Base-by-base conservation (phyloP, 2,797 vertebrate species). In the Gephyroberyx darwinii region DNA sequence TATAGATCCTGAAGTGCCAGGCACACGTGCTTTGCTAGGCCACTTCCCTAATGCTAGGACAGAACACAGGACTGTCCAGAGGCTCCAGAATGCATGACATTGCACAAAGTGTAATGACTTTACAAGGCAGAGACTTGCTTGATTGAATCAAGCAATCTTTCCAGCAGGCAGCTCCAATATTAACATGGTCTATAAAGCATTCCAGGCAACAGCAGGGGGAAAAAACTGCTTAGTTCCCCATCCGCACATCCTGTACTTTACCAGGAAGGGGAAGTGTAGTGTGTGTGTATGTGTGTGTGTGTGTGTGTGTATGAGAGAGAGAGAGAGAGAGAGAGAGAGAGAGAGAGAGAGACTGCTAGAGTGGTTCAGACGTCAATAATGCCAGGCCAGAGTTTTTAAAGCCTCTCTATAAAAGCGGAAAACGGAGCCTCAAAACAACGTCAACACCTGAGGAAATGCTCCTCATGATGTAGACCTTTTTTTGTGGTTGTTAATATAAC, bases 21-120 rank as follows among this genome's bases (percentile, higher is more conserved):
- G 70, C 65, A 53, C 84, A 82, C 78, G 69, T 74, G 85, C 70
- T 79, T 72, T 1, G 41, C 69, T 72, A 69, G 80, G 89, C 86
- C 77, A 71, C 85, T 84, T 83, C 59, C 75, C 74, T 39, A 35
- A 69, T 69, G 64, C 73, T 41, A 31, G 73, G 71, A 70, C 43
- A 57, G 76, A 81, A 73, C 77, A 65, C 72, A 51, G 72, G 78
- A 79, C 79, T 16, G 69, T 75, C 81, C 79, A 71, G 65, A 63
- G 83, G 74, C 85, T 84, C 41, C 82, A 84, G 80, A 91, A 85
- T 39, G 71, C 90, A 91, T 92, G 91, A 92, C 90, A 81, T 81
- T 86, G 92, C 91, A 92, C 90, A 93, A 91, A 91, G 83, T 78
- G 78, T 88, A 92, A 92, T 90, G 89, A 89, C 91, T 91, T 91